Base-by-base conservation (phyloP, 2,113 vertebrate genomes). In the Atlantisia rogersi region DNA sequence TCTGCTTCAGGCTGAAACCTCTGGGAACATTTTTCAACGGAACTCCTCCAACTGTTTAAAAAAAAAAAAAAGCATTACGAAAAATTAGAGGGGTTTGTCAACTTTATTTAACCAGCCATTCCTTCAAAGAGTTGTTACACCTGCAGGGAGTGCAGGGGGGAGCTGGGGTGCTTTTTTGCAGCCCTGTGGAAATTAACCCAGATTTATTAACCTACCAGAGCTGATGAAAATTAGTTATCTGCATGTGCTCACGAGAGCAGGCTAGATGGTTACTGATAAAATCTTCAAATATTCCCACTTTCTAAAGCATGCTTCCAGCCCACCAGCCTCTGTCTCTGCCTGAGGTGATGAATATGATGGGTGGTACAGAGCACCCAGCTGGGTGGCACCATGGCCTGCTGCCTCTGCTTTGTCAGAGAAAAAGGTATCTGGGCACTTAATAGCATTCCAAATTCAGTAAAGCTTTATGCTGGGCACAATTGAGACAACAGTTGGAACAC, bases 1-100 rank as follows among this genome's bases (percentile, higher is more conserved):
- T 63, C 46, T 93, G 75, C 90, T 94, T 91, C 65, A 73, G 92
- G 86, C 88, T 89, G 58, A 91, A 89, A 83, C 12, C 11, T 81
- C 53, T 90, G 86, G 76, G 56, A 84, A 88, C 92, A 24, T 31
- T 64, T 93, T 95, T 92, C 44, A 73, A 11, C 40, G n/a, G 80
- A 89, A 71, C 18, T 81, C 50, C 76, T 88, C 74, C 48, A 78
- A 78, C 64, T 60, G 80, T 78, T 91, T 88, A 35, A 35, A 35
- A 35, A 35, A 64, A 39, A 79, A 90, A 79, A 28, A 93, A 73
- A 15, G 11, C 42, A 35, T 94, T 90, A 82, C 24, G 64, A 88
- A 86, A 70, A 88, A 95, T 50, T 55, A 71, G 76, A 71, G 77
- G 60, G 52, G 37, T 93, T 96, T 96, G 88, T 94, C 88, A 73